Evolutionary conservation across 2,888 invertebrate genomes (phyloP).

Genomic region (Trichogramma dendrolimi): DNA sequence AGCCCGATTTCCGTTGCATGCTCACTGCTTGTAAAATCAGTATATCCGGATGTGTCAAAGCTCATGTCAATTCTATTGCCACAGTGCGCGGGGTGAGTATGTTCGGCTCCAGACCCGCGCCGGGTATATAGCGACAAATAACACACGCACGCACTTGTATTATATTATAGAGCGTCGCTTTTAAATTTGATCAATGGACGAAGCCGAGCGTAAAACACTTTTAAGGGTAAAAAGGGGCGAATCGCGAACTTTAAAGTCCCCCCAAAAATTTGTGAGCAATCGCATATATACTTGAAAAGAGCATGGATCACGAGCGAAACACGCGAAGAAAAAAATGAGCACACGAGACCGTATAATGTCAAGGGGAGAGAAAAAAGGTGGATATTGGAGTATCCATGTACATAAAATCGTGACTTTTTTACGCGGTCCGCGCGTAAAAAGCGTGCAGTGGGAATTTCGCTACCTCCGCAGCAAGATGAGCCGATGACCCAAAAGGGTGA

Average conservation of each 20-base stretch:
- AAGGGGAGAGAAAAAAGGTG: conserved; percentile 31
- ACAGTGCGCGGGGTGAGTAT: background rate
- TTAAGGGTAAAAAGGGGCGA: conserved; percentile 41
- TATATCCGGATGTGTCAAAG: conserved; percentile 51
- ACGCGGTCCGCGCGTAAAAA: background rate
- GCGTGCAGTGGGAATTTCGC: conserved; percentile 31
- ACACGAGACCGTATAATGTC: no score
- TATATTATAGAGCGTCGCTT: conserved; percentile 38
- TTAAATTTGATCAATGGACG: conserved; percentile 53
- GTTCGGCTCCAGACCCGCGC: no score
- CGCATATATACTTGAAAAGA: conserved; percentile 17
- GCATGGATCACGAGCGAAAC: conserved; percentile 8
- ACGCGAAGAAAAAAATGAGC: conserved; percentile 20
- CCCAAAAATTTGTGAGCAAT: conserved; percentile 25
- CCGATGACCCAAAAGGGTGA: no score
- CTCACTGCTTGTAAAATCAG: conserved; percentile 52
- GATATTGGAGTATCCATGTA: conserved; percentile 22
- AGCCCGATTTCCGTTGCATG: conserved; percentile 49
- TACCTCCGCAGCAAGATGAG: no score
- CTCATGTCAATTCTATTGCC: conserved; percentile 43
- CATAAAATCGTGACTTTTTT: conserved; percentile 17
- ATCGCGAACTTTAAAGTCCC: conserved; percentile 47
- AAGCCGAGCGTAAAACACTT: conserved; percentile 51
- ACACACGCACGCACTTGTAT: no score
- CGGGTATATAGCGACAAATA: no score